Evolutionary conservation across 1,140 invertebrate species (phyloP).

Genomic region (Phocides pigmalion): DNA sequence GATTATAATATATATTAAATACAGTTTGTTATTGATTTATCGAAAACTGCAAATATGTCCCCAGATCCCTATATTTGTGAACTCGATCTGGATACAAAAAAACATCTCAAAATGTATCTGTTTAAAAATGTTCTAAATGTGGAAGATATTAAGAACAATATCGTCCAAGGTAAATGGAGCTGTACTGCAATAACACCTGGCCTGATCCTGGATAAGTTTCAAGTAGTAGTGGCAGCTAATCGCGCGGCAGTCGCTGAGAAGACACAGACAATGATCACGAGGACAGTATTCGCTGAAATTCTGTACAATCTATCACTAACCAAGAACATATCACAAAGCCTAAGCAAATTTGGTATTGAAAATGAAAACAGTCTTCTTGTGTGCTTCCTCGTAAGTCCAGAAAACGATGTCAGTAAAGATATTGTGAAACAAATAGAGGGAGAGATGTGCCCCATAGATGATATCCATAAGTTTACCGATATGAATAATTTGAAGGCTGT

Average conservation of each 20-base stretch:
- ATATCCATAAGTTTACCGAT: conserved; percentile 76
- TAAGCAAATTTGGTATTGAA: conserved; percentile 86
- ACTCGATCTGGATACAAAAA: conserved; percentile 81
- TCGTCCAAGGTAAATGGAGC: conserved; percentile 82
- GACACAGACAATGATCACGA: conserved; percentile 84
- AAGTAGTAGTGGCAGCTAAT: conserved; percentile 87
- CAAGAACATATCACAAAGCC: conserved; percentile 87
- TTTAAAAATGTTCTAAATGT: conserved; percentile 86
- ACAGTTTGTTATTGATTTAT: too few relatives aligned
- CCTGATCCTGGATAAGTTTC: conserved; percentile 86
- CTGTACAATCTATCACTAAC: conserved; percentile 88
- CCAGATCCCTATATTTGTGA: conserved; percentile 44
- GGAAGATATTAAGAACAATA: conserved; percentile 81
- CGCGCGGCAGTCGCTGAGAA: conserved; percentile 85
- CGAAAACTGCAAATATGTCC: background rate
- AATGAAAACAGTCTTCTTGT: conserved; percentile 85
- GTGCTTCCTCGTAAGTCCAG: conserved; percentile 78
- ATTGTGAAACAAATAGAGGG: conserved; percentile 82
- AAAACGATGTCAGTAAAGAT: conserved; percentile 62
- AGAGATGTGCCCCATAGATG: conserved; percentile 69
- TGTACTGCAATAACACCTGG: conserved; percentile 87
- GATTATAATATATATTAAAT: too few relatives aligned
- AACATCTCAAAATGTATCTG: conserved; percentile 82
- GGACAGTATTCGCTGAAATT: conserved; percentile 87
- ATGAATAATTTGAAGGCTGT: conserved; percentile 79